Percentiles rank a stretch among this genome's conserved stretches.
phyloP scores from a whole-genome alignment of 2,113 vertebrate species.

The Dissostichus mawsoni region DNA sequence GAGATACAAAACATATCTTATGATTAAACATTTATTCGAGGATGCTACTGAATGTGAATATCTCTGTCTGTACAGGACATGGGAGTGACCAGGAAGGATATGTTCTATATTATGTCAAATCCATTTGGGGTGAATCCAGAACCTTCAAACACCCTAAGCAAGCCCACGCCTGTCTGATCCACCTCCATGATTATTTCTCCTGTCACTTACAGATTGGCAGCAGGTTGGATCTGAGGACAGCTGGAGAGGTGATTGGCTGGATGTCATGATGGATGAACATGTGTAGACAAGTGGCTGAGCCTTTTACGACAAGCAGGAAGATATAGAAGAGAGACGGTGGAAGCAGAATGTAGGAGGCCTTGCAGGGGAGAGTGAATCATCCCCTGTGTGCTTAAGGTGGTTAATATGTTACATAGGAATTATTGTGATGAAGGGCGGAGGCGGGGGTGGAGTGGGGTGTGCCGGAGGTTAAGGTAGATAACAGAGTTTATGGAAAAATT shows the following conservation, averaged over 20 bases:
- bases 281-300: conserved; percentile 48
- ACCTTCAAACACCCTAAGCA: not conserved
- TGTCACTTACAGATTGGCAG: conserved; percentile 46
- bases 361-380: conserved; percentile 7
- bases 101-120: not conserved
- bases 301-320: conserved; percentile 34
- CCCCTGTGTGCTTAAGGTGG: not conserved
- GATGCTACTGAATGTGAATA: not conserved
- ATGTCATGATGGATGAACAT: conserved; percentile 48
- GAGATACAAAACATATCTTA: not conserved
- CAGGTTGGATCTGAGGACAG: conserved; percentile 57
- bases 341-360: not conserved
- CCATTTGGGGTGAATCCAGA: not conserved
- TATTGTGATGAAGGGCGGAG: conserved; percentile 22
- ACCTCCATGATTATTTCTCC: conserved; percentile 41
- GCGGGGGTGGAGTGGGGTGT: conserved; percentile 14
- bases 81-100: not conserved
- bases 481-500: conserved; percentile 23
- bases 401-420: conserved; percentile 50
- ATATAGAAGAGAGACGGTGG: not conserved
- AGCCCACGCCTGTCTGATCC: conserved; percentile 7
- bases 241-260: conserved; percentile 48
- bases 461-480: conserved; percentile 32
- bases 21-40: not conserved
- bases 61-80: not conserved